Evolutionary conservation across 2,113 vertebrate species (phyloP).

Genomic region (Pterocles gutturalis): DNA sequence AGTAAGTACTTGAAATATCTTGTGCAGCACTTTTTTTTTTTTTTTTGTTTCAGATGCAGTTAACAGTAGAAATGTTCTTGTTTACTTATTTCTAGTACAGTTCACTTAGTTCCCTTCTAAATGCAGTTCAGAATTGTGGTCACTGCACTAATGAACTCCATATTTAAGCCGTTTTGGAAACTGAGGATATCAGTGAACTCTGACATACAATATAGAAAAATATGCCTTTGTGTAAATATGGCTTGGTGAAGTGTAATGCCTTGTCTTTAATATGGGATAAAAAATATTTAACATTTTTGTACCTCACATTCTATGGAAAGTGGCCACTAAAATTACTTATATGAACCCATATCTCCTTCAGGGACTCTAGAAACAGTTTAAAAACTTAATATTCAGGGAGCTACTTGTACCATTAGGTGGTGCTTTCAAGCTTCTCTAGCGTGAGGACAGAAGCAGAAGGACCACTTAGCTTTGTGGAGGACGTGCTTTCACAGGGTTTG

Average conservation of each 20-base stretch:
- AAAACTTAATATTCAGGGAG: neutral
- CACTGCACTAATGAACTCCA: neutral
- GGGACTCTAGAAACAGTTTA: neutral
- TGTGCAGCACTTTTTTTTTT: neutral
- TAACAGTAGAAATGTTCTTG: neutral
- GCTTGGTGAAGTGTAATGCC: neutral
- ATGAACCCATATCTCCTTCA: neutral
- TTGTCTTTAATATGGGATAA: neutral
- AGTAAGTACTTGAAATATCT: neutral
- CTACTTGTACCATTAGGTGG: conserved; percentile 10
- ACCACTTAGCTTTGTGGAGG: neutral
- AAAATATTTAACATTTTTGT: neutral
- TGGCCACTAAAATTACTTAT: neutral
- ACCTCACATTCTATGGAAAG: neutral
- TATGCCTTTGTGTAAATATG: neutral
- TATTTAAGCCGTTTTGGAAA: neutral
- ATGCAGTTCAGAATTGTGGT: neutral
- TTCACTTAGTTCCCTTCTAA: neutral
- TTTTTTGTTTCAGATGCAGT: neutral
- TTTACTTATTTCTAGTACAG: neutral
- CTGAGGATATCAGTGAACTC: neutral
- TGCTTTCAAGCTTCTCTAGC: conserved; percentile 39
- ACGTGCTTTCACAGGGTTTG: neutral
- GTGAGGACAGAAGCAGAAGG: neutral
- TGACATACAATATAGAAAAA: neutral